Conservation (phyloP, 2,888 invertebrate species). For the Agriopis aurantiaria region DNA sequence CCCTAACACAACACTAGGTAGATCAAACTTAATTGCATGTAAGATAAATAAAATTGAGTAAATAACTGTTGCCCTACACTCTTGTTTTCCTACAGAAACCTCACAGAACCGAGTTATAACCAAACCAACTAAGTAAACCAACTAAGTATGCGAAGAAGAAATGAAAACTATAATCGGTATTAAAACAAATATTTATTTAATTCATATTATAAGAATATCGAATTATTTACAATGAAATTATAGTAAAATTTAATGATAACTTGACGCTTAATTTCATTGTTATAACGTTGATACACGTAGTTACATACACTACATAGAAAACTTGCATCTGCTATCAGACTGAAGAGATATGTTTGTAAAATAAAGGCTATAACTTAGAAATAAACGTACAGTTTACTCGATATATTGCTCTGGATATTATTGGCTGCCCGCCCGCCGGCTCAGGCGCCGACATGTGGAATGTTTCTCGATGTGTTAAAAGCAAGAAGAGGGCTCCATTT, state of each 20-base stretch:
- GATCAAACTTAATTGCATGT: constrained; percentile 36
- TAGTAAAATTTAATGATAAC: constrained; percentile 69
- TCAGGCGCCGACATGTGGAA: constrained; percentile 74
- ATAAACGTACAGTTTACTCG: constrained; percentile 73
- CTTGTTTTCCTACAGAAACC: constrained; percentile 55
- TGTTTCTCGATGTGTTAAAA: constrained; percentile 72
- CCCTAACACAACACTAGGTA: constrained; percentile 35
- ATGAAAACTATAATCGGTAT: constrained; percentile 60
- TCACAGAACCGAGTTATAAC: constrained; percentile 59
- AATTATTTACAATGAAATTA: constrained; percentile 86
- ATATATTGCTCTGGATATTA: constrained; percentile 81
- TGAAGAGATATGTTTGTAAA: constrained; percentile 81
- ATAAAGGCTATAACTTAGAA: constrained; percentile 80
- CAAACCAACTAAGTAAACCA: constrained; percentile 2
- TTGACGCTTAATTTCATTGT: constrained; percentile 82
- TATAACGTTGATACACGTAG: constrained; percentile 80
- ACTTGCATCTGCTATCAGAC: constrained; percentile 83
- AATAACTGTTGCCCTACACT: constrained; percentile 28
- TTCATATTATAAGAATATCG: constrained; percentile 80
- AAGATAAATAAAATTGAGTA: constrained; percentile 21
- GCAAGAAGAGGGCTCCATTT: constrained; percentile 37
- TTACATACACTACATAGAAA: constrained; percentile 84
- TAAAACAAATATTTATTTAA: constrained; percentile 86
- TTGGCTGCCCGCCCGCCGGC: constrained; percentile 50
- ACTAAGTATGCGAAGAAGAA: constrained; percentile 7